These are phyloP conservation scores for Zelleria hepariella DNA, from an alignment of 2,888 invertebrate species.

Conservation along the genomic window DNA sequence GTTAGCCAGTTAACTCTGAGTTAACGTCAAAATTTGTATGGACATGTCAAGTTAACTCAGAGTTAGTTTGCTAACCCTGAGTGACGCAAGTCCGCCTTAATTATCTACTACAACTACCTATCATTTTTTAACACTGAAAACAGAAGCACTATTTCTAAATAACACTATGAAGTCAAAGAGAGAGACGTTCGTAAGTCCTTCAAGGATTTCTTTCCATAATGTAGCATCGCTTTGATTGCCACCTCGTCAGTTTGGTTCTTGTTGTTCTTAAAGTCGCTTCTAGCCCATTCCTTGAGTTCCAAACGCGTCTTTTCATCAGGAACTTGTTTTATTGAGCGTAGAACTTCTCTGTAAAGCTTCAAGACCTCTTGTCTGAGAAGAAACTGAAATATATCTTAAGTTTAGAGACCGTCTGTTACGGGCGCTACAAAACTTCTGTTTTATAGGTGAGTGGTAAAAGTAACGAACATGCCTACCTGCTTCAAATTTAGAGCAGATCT, in stretches of 20 bases:
- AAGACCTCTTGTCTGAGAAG: conserved; percentile 84
- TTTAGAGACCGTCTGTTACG: too few relatives aligned
- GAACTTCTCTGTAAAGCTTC: conserved; percentile 80
- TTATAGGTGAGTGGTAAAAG: too few relatives aligned
- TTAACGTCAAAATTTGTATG: too few relatives aligned
- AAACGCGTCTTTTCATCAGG: conserved; percentile 74
- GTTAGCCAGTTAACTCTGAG: too few relatives aligned
- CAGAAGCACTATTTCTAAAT: too few relatives aligned
- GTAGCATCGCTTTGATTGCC: conserved; percentile 78
- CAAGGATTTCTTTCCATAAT: conserved; percentile 78
- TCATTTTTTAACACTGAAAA: too few relatives aligned
- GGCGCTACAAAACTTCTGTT: too few relatives aligned
- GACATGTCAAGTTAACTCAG: too few relatives aligned
- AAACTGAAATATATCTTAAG: conserved; percentile 79
- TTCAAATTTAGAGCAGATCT: conserved; percentile 70
- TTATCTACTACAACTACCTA: conserved; percentile 8
- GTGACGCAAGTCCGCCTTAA: too few relatives aligned
- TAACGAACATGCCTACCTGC: too few relatives aligned
- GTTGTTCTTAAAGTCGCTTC: conserved; percentile 80
- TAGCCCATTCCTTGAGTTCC: conserved; percentile 81
- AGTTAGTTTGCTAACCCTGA: too few relatives aligned
- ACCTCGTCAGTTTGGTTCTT: conserved; percentile 80
- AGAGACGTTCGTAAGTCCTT: conserved; percentile 77
- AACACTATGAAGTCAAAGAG: conserved; percentile 65
- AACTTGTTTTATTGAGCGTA: conserved; percentile 76